Evolutionary conservation across 30 jellyfish, hydroid and myxozoan genomes (phyloP).

Genomic region (Rhopilema esculentum): DNA sequence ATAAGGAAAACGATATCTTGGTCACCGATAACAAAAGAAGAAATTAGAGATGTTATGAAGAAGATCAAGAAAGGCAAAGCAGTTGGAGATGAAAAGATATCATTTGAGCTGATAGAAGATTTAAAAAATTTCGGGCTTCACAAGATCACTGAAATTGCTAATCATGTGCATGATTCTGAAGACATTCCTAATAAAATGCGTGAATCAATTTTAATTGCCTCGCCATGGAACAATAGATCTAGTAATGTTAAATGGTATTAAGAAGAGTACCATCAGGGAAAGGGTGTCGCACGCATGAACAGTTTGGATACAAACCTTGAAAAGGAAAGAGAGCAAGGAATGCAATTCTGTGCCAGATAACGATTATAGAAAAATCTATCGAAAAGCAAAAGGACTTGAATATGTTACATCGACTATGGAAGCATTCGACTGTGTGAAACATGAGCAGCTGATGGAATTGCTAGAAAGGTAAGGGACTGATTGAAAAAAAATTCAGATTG

Average conservation of each 20-base stretch:
- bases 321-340: too few species aligned
- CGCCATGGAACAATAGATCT: constrained; percentile 1
- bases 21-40: background rate
- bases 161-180: too few species aligned
- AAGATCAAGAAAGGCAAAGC: constrained; percentile 32
- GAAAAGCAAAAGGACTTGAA: background rate
- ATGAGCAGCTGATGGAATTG: too few species aligned
- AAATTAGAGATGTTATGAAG: constrained; percentile 4
- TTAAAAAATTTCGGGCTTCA: constrained; percentile 9
- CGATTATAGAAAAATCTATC: too few species aligned
- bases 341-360: too few species aligned
- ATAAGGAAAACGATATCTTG: background rate
- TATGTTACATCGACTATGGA: background rate
- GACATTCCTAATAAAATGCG: too few species aligned
- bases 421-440: constrained; percentile 36
- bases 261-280: constrained; percentile 9
- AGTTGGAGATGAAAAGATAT: background rate
- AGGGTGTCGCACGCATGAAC: constrained; percentile 8
- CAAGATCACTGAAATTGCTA: background rate
- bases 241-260: background rate
- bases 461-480: too few species aligned
- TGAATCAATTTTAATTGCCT: constrained; percentile 24
- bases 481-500: background rate
- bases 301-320: constrained; percentile 20
- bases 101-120: background rate